Percentiles rank a stretch among this genome's conserved stretches.
Conservation (phyloP, 2,113 vertebrate genomes). For the Ranitomeya imitator region DNA sequence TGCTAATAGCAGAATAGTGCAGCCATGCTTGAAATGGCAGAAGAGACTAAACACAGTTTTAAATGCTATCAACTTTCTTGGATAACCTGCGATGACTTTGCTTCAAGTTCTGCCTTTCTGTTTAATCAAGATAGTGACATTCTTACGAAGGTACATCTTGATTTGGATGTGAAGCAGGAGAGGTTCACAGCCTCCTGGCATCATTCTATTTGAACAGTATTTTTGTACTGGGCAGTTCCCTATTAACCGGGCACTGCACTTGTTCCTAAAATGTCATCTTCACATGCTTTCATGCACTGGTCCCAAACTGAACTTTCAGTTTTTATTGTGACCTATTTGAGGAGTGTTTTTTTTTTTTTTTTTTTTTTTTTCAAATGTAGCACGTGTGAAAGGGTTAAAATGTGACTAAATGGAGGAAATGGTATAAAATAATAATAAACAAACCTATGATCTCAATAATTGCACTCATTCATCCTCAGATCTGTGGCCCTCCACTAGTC, state of each 20-base stretch:
- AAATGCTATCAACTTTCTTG: slow-evolving; percentile 4
- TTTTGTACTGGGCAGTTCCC: not conserved
- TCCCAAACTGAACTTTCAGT: not conserved
- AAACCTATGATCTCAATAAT: too few species aligned
- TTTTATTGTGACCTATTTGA: not conserved
- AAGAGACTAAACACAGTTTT: slow-evolving; percentile 2
- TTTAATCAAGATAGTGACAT: slow-evolving; percentile 5
- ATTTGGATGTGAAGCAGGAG: not conserved
- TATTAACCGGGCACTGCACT: not conserved
- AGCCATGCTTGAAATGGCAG: slow-evolving; percentile 32
- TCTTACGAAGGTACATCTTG: not conserved
- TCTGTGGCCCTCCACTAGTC: too few species aligned
- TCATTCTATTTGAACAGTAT: slow-evolving; percentile 3
- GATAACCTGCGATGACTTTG: slow-evolving; percentile 22
- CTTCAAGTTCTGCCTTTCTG: not conserved
- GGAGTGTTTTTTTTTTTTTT: too few species aligned
- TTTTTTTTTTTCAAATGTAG: too few species aligned
- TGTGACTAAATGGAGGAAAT: too few species aligned
- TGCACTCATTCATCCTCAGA: too few species aligned
- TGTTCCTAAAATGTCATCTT: not conserved
- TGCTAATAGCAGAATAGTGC: slow-evolving; percentile 25
- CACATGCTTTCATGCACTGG: not conserved
- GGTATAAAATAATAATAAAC: too few species aligned
- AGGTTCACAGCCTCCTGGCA: not conserved
- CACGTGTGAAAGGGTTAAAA: too few species aligned